phyloP scores from a whole-genome alignment of 2,113 vertebrate species.

The Bubo bubo region DNA sequence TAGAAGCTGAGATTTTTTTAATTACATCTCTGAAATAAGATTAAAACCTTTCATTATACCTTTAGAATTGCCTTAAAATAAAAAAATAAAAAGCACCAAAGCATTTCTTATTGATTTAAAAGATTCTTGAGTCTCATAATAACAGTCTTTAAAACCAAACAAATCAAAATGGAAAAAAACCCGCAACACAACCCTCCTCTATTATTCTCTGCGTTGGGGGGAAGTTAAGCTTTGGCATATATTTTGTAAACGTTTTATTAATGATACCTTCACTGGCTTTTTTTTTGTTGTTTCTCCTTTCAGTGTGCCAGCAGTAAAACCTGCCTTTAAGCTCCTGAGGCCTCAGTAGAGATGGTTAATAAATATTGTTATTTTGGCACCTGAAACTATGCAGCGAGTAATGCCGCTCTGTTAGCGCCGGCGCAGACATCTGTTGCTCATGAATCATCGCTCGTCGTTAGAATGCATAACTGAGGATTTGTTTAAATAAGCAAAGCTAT shows the following conservation, averaged over 20 bases:
- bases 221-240: neutral
- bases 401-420: accelerated
- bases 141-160: neutral
- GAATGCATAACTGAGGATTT: neutral
- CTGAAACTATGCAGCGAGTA: neutral
- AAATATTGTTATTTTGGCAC: neutral
- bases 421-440: neutral
- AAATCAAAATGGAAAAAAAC: neutral
- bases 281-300: neutral
- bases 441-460: neutral
- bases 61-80: constrained; percentile 35
- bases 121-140: neutral
- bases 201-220: neutral
- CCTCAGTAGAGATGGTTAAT: neutral
- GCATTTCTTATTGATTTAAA: neutral
- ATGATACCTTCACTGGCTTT: neutral
- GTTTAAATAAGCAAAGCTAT: neutral
- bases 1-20: constrained; percentile 37
- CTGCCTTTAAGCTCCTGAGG: neutral
- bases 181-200: neutral
- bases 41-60: constrained; percentile 36
- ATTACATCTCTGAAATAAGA: constrained; percentile 50
- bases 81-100: neutral
- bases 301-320: neutral
- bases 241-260: neutral